A percentile compares a stretch with the other conserved stretches of the same genome.
phyloP scores from a whole-genome alignment of 1,140 invertebrate genomes.

The Hypothenemus hampei region DNA sequence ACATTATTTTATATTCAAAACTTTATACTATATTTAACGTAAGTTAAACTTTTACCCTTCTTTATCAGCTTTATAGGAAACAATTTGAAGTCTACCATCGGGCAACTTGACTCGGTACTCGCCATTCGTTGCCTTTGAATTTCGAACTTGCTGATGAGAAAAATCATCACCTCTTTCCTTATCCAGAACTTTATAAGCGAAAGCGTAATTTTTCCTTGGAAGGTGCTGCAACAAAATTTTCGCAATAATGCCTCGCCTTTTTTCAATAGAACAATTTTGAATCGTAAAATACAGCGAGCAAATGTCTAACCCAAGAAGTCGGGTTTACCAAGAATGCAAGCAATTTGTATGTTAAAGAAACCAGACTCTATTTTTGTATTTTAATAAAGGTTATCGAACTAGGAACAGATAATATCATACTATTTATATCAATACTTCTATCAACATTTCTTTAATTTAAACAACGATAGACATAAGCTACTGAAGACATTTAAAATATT shows the following conservation, averaged over 20 bases:
- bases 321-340: conserved; percentile 9
- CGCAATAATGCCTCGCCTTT: not conserved
- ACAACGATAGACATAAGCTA: too few relatives aligned
- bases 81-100: conserved; percentile 68
- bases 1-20: not conserved
- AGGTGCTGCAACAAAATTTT: conserved; percentile 3
- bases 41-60: conserved; percentile 49
- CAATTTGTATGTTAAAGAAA: too few relatives aligned
- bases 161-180: conserved; percentile 73
- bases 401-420: too few relatives aligned
- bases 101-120: conserved; percentile 71
- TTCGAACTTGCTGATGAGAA: conserved; percentile 71
- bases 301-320: not conserved
- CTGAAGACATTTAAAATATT: too few relatives aligned
- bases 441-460: too few relatives aligned
- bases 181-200: conserved; percentile 81
- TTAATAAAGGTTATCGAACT: too few relatives aligned
- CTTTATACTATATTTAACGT: not conserved
- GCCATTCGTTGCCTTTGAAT: conserved; percentile 68
- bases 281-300: conserved; percentile 3
- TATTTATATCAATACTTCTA: too few relatives aligned
- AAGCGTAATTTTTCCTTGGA: conserved; percentile 58
- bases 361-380: too few relatives aligned
- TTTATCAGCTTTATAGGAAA: conserved; percentile 73
- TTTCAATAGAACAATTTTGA: too few relatives aligned